Conservation (phyloP, 2,797 vertebrate species). For the Phalanger gymnotis region DNA sequence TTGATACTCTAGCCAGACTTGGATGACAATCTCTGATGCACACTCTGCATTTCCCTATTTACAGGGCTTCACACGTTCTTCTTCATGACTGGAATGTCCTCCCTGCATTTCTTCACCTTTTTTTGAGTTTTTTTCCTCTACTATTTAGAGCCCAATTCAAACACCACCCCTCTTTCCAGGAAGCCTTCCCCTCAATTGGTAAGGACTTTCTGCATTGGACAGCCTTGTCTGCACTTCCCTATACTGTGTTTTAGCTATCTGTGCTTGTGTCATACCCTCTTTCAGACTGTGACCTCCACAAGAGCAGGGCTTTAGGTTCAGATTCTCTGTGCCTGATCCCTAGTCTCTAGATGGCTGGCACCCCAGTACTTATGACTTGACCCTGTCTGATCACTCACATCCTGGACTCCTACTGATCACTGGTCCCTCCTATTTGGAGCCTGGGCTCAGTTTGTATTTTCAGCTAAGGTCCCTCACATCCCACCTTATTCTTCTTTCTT, state of each 20-base stretch:
- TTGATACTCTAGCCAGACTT: background rate
- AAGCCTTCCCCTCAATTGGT: background rate
- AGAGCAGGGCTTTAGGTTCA: background rate
- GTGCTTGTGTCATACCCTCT: background rate
- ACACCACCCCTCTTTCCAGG: background rate
- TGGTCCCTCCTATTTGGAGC: background rate
- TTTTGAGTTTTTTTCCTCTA: background rate
- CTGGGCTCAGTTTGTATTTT: background rate
- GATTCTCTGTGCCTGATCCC: background rate
- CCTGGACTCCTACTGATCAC: background rate
- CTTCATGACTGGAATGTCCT: background rate
- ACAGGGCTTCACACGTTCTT: background rate
- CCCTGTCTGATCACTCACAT: background rate
- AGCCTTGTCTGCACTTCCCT: background rate
- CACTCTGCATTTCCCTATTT: background rate
- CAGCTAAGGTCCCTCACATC: background rate
- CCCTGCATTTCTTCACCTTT: background rate
- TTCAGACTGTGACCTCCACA: background rate
- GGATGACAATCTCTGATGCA: background rate
- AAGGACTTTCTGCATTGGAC: background rate
- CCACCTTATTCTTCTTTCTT: background rate
- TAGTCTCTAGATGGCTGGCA: background rate
- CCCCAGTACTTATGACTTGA: background rate
- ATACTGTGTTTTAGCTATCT: background rate
- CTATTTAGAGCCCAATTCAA: background rate